These are phyloP conservation scores for Pagrus major DNA, from an alignment of 2,113 vertebrate genomes.

Conservation along the genomic window DNA sequence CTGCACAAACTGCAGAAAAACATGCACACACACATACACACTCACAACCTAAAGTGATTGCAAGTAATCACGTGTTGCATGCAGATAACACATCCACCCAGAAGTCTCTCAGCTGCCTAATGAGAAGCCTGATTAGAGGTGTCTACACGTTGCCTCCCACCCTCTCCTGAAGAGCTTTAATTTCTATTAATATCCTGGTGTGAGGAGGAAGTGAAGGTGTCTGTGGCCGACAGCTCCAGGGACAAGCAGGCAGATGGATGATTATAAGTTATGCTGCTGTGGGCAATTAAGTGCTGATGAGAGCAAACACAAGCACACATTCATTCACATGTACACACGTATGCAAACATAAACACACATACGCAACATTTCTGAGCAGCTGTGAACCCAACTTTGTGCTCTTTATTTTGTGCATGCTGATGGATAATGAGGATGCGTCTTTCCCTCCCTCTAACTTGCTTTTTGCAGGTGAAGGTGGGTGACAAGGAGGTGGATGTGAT, in stretches of 20 bases:
- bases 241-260: conserved; percentile 50
- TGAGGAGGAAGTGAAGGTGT: conserved; percentile 46
- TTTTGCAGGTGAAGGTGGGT: conserved; percentile 93
- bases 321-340: background rate
- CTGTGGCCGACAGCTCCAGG: conserved; percentile 33
- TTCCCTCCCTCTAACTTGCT: background rate
- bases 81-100: conserved; percentile 12
- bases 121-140: conserved; percentile 31
- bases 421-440: background rate
- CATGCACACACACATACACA: background rate
- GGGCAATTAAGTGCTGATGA: conserved; percentile 53
- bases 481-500: conserved; percentile 96
- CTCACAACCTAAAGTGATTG: background rate
- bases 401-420: background rate
- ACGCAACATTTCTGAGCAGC: conserved; percentile 8
- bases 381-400: background rate
- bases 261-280: conserved; percentile 53
- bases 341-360: background rate
- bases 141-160: background rate
- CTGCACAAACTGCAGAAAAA: background rate
- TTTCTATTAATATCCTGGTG: conserved; percentile 63
- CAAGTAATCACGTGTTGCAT: conserved; percentile 14
- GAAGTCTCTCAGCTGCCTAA: conserved; percentile 13
- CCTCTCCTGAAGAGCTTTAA: conserved; percentile 19
- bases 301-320: conserved; percentile 25